Percentiles rank a stretch among this genome's conserved stretches.
These are phyloP conservation scores for Noctuana brunneofusca DNA, from an alignment of 2,888 invertebrate species.

Conservation along the genomic window DNA sequence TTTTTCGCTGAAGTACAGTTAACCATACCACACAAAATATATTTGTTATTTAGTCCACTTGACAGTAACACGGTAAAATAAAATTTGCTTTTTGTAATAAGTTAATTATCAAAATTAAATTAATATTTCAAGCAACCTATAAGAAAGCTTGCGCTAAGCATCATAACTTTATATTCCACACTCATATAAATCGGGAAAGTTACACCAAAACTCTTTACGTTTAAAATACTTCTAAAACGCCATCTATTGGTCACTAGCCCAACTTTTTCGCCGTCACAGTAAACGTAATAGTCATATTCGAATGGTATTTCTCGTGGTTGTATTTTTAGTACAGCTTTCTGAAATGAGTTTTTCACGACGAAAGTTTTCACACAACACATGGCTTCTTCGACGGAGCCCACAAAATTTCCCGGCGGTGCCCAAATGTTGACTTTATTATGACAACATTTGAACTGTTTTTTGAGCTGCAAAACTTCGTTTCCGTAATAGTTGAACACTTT, in stretches of 20 bases:
- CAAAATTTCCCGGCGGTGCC: slow-evolving; percentile 59
- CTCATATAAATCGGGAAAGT: slow-evolving; percentile 19
- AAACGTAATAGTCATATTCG: slow-evolving; percentile 45
- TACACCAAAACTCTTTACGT: slow-evolving; percentile 18
- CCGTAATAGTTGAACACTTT: slow-evolving; percentile 63
- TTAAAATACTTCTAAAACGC: slow-evolving; percentile 37
- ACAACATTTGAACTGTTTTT: slow-evolving; percentile 44
- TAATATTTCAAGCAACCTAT: slow-evolving; percentile 29
- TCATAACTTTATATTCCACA: slow-evolving; percentile 35
- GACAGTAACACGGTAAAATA: too few species aligned
- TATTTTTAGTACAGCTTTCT: slow-evolving; percentile 16
- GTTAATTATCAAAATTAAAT: too few species aligned
- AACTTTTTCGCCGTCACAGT: slow-evolving; percentile 42
- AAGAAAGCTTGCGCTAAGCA: slow-evolving; percentile 38
- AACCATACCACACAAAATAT: too few species aligned
- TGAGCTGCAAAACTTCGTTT: slow-evolving; percentile 60
- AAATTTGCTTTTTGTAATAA: too few species aligned
- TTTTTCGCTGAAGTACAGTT: too few species aligned
- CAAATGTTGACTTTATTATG: slow-evolving; percentile 50
- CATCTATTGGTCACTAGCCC: slow-evolving; percentile 50
- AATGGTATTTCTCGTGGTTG: slow-evolving; percentile 17
- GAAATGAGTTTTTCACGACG: slow-evolving; percentile 15
- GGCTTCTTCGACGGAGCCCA: slow-evolving; percentile 52
- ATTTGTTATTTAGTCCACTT: too few species aligned
- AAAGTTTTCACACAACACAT: slow-evolving; percentile 10